Conservation (phyloP, 2,797 vertebrate genomes). For the Lepilemur septentrionalis region DNA sequence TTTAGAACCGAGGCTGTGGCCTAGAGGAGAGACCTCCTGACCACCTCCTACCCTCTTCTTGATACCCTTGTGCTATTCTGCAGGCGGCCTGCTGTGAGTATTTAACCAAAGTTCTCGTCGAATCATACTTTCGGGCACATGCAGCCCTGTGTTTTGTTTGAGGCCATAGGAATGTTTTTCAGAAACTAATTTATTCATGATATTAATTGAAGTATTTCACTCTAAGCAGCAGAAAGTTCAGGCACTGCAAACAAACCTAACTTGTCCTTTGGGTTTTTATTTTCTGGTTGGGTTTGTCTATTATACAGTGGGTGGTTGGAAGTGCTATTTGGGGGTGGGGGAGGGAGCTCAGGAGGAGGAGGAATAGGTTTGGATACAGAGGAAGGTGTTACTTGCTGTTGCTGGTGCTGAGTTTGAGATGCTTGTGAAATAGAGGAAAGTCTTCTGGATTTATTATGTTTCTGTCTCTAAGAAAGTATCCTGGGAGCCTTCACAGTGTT, state of each 20-base stretch:
- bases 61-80: not conserved
- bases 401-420: not conserved
- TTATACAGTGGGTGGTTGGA: not conserved
- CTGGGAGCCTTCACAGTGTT: not conserved
- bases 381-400: not conserved
- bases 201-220: not conserved
- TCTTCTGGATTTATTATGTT: too few species aligned
- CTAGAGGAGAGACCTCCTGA: too few species aligned
- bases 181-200: not conserved
- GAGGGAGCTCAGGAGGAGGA: not conserved
- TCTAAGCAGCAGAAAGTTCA: not conserved
- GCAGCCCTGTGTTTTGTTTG: not conserved
- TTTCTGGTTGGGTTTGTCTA: not conserved
- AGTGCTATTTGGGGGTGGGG: rapidly evolving
- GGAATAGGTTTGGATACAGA: not conserved
- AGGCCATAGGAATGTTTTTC: not conserved
- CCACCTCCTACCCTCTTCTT: rapidly evolving
- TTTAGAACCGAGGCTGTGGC: not conserved
- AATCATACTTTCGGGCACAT: rapidly evolving
- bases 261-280: not conserved
- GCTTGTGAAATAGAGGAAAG: not conserved
- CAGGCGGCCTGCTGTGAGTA: not conserved
- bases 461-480: not conserved
- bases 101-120: rapidly evolving
- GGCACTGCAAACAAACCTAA: not conserved